A percentile compares a stretch with the other conserved stretches of the same genome.
phyloP scores from a whole-genome alignment of 2,888 invertebrate species.

The Hecatera dysodea region DNA sequence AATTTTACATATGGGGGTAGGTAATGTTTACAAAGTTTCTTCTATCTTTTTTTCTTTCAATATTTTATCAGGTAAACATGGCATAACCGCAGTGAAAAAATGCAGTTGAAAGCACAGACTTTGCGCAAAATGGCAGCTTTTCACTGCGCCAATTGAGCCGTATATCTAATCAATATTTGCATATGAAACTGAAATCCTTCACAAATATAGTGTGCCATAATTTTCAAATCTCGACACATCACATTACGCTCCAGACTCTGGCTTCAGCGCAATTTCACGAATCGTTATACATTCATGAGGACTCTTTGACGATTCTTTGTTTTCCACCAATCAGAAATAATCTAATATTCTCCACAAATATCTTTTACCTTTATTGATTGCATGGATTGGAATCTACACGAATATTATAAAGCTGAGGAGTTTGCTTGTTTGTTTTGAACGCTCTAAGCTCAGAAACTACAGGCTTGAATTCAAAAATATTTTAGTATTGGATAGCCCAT shows the following conservation, averaged over 20 bases:
- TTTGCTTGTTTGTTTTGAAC: no score
- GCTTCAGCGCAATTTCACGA: conserved; percentile 22
- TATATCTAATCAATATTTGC: neutral
- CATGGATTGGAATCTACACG: conserved; percentile 10
- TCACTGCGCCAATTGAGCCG: neutral
- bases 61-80: no score
- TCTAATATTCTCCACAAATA: conserved; percentile 50
- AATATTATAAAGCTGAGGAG: no score
- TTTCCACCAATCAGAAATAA: conserved; percentile 75
- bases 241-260: conserved; percentile 18
- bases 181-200: neutral
- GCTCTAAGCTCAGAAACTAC: no score
- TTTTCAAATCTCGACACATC: conserved; percentile 9
- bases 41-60: no score
- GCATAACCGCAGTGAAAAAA: no score
- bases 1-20: no score
- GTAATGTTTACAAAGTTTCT: no score
- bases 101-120: no score
- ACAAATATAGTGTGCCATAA: neutral
- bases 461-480: no score
- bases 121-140: no score
- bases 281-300: conserved; percentile 81
- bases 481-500: no score
- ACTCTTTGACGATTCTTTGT: conserved; percentile 73
- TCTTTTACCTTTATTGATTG: conserved; percentile 28